Evolutionary conservation across 1,140 invertebrate genomes (phyloP), one percentile per base, ranked within the genome.

Genomic region (Ceratosolen fusciceps): DNA sequence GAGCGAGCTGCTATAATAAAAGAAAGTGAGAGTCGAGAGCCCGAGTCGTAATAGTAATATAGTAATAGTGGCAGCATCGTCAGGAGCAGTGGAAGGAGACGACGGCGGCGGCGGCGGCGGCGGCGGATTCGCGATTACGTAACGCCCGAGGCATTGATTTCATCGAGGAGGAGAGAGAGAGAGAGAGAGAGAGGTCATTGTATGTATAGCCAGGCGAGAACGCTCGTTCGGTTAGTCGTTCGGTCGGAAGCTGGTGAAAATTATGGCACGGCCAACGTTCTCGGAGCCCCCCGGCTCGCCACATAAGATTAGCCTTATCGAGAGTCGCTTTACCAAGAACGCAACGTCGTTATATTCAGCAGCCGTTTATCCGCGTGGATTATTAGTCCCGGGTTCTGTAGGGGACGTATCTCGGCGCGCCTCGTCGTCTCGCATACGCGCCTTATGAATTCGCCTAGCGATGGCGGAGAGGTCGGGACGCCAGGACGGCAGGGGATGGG

Each of bases 281-380:
- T 37, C 19, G 54, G 43, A n/a, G 34, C 21, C 67, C n/a, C n/a
- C n/a, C 72, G 65, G 24, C 37, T 43, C 31, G 67, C 24, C 39
- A 16, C 19, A n/a, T 34, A 12, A 68, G 74, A 76, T 68, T 76
- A 76, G 49, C 62, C 47, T 76, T 76, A 76, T 76, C 74, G 62
- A 67, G 24, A 67, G 49, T 29, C 49, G 62, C 14, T 56, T 70
- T 77, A 70, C 65, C 67, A 31, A 34, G 75, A 77, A 77, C 31
- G 75, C 54, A 26, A n/a, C 2, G 43, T 37, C 62, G 67, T 49
- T 65, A 37, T 31, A 31, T 21, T 31, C 19, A 65, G 39, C n/a
- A n/a, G 39, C 14, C n/a, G 24, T 54, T 71, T 31, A 24, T 72
- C 24, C 49, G 26, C 29, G 0, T 12, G 39, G 58, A 52, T 65